A percentile compares a stretch with the other conserved stretches of the same genome.
phyloP scores from a whole-genome alignment of 1,140 invertebrate genomes.

The Orchestia grillus region DNA sequence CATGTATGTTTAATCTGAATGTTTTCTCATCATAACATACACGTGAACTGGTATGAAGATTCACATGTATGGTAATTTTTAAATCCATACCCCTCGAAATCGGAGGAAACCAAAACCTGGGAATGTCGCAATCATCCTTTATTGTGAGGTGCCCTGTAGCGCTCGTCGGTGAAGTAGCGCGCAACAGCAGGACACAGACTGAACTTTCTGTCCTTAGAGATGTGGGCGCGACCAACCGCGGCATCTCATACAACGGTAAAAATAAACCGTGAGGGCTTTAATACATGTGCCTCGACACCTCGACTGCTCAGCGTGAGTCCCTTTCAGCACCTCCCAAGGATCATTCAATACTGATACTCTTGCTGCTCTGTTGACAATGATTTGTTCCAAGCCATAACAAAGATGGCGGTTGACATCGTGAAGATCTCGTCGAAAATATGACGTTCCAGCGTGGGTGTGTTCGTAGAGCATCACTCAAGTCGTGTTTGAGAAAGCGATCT shows the following conservation, averaged over 20 bases:
- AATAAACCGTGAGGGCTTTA: background rate
- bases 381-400: background rate
- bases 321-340: constrained; percentile 5
- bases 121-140: background rate
- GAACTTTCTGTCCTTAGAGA: background rate
- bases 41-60: background rate
- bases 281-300: background rate
- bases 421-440: background rate
- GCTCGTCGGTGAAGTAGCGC: background rate
- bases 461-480: background rate
- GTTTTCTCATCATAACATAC: background rate
- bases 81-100: background rate
- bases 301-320: background rate
- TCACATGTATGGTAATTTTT: background rate
- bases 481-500: background rate
- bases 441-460: background rate
- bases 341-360: constrained; percentile 1
- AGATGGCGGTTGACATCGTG: background rate
- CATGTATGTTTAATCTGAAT: no score
- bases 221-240: background rate
- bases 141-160: background rate
- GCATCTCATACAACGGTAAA: background rate
- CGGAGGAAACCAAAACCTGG: background rate
- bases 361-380: background rate
- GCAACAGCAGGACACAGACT: background rate